These are phyloP conservation scores for Caenorhabditis sp. DNA, from an alignment of 2,888 invertebrate genomes.

Conservation along the genomic window DNA sequence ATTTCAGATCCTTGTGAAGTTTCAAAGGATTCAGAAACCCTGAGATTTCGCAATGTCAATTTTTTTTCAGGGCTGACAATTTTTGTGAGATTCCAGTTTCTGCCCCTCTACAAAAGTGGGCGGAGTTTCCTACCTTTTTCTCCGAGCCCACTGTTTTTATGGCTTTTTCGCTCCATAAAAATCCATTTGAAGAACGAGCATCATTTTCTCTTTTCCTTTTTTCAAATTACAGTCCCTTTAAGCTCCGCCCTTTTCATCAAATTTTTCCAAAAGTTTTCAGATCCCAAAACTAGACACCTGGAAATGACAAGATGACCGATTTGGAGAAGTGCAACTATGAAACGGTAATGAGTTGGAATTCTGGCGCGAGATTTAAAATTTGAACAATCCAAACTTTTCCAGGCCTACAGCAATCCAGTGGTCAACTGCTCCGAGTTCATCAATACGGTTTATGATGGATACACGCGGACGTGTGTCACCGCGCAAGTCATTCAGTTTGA, in stretches of 20 bases:
- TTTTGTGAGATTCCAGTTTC: too few relatives aligned
- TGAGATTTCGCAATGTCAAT: too few relatives aligned
- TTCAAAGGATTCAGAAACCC: too few relatives aligned
- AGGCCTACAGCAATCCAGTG: constrained; percentile 37
- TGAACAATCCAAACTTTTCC: constrained; percentile 10
- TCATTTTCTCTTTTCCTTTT: neutral
- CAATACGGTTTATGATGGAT: constrained; percentile 69
- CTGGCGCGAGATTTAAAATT: neutral
- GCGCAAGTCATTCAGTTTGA: constrained; percentile 74
- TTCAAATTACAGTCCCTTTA: neutral
- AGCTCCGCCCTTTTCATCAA: neutral
- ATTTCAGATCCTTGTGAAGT: too few relatives aligned
- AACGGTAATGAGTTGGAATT: neutral
- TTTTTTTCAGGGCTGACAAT: too few relatives aligned
- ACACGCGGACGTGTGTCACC: constrained; percentile 67
- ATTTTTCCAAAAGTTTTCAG: neutral
- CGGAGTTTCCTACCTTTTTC: too few relatives aligned
- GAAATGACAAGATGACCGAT: constrained; percentile 40
- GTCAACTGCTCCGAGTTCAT: constrained; percentile 39
- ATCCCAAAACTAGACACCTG: neutral
- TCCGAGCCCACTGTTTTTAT: too few relatives aligned
- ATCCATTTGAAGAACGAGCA: neutral
- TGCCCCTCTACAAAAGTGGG: too few relatives aligned
- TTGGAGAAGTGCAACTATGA: constrained; percentile 43
- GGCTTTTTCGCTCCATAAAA: too few relatives aligned